phyloP scores from a whole-genome alignment of 1,140 invertebrate species.

The Drosophila burlai region DNA sequence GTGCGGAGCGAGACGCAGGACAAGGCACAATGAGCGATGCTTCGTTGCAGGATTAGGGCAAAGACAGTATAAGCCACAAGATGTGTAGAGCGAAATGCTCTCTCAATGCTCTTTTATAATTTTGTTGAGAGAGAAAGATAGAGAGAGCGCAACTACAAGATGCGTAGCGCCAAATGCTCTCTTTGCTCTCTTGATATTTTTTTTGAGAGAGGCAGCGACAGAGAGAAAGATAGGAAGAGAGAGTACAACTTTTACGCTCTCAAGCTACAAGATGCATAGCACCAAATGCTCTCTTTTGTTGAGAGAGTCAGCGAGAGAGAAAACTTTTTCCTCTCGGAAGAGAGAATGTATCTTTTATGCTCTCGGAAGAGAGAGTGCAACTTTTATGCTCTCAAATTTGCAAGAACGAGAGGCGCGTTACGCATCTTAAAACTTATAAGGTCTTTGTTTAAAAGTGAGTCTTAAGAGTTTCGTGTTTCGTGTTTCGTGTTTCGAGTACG shows the following conservation, averaged over 20 bases:
- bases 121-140: neutral
- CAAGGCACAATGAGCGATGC: conserved; percentile 55
- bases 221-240: neutral
- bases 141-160: too few species aligned
- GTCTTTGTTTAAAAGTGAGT: neutral
- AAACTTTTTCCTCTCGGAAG: too few species aligned
- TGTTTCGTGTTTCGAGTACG: neutral
- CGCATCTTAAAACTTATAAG: neutral
- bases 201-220: neutral
- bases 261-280: neutral
- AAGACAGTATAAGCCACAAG: neutral
- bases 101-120: neutral
- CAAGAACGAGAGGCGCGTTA: neutral
- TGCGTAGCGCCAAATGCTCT: neutral
- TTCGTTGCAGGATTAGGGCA: conserved; percentile 16
- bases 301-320: neutral
- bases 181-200: neutral
- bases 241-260: neutral
- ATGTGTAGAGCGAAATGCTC: neutral
- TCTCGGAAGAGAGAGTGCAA: neutral
- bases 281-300: neutral
- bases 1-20: conserved; percentile 57
- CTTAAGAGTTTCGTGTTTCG: neutral
- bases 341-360: neutral
- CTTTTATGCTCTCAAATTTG: neutral